A percentile compares a stretch with the other conserved stretches of the same genome.
Conservation (phyloP, 2,113 vertebrate species). For the Engystomops pustulosus region DNA sequence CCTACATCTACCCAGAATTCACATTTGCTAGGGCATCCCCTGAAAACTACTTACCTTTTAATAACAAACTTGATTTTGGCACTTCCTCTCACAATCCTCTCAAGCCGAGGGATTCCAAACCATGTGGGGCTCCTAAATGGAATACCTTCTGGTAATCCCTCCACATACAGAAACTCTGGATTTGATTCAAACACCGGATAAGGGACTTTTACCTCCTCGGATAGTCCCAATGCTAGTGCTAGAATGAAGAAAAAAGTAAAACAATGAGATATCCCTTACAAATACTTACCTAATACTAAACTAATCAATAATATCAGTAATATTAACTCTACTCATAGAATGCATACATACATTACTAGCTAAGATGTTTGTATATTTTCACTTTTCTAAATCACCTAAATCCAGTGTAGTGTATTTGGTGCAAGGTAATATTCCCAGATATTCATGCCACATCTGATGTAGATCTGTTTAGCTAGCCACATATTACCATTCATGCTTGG, state of each 20-base stretch:
- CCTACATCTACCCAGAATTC: no score
- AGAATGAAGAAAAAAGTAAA: constrained; percentile 49
- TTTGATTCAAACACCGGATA: constrained; percentile 78
- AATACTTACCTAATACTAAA: not conserved
- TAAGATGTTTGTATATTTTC: no score
- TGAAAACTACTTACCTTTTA: constrained; percentile 80
- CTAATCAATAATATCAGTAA: not conserved
- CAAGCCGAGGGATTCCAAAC: constrained; percentile 83
- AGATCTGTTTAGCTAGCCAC: no score
- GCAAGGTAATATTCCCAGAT: not conserved
- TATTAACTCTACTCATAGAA: not conserved
- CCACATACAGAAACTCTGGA: constrained; percentile 70
- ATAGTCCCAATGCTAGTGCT: constrained; percentile 77
- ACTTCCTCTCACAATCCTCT: constrained; percentile 77
- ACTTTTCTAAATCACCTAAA: no score
- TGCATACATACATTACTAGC: not conserved
- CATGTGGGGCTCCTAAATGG: constrained; percentile 81
- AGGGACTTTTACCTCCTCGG: constrained; percentile 76
- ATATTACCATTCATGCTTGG: no score
- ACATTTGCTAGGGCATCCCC: no score
- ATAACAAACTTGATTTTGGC: constrained; percentile 78
- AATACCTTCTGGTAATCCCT: constrained; percentile 81
- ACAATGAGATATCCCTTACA: not conserved
- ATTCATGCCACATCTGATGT: no score
- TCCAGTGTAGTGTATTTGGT: no score